Base-by-base conservation (phyloP, 1,140 invertebrate genomes). In the Nephila pilipes region DNA sequence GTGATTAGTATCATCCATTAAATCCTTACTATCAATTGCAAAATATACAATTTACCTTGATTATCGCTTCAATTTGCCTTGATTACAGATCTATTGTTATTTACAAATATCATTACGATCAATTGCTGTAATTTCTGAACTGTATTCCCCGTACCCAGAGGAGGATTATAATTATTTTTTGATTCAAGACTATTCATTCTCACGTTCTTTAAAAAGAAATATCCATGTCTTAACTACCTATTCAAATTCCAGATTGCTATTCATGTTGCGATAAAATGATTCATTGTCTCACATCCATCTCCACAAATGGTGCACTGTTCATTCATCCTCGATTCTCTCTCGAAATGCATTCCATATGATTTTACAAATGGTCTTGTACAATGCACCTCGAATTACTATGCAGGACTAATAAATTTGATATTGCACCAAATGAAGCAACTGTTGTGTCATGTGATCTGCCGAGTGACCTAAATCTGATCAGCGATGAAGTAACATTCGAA, bases 391-490 rank as follows among this genome's bases (percentile, higher is more conserved):
- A 36, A 18, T 36, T 80, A 32, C 29, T 29, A 81, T 55, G 46
- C 20, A 20, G 36, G 22, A 38, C 36, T 29, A 54, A 54, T 81
- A 46, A 46, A 81, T 54, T 81, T 20, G n/a, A 25, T 54, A 54
- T 81, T 25, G 25, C n/a, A n/a, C 8, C 38, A 81, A 81, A 54
- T 55, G 80, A 75, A 75, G 69, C 69, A 25, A 22, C 46, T 46
- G 38, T 81, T 60, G 54, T 58, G 54, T 60, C 20, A 57, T 85
- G 54, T 60, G 83, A 85, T 85, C 55, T 36, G 5, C 14, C 14
- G 46, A 58, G 55, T 85, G 83, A 85, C 83, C 83, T 36, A 57
- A 8, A 29, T 60, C 29, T 85, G 55, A 25, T 60, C 55, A 75
- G 69, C 18, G 3, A 20, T 60, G 83, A 85, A 16, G 83, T 60